phyloP scores from a whole-genome alignment of 2,797 vertebrate genomes.

The Saguinus oedipus region DNA sequence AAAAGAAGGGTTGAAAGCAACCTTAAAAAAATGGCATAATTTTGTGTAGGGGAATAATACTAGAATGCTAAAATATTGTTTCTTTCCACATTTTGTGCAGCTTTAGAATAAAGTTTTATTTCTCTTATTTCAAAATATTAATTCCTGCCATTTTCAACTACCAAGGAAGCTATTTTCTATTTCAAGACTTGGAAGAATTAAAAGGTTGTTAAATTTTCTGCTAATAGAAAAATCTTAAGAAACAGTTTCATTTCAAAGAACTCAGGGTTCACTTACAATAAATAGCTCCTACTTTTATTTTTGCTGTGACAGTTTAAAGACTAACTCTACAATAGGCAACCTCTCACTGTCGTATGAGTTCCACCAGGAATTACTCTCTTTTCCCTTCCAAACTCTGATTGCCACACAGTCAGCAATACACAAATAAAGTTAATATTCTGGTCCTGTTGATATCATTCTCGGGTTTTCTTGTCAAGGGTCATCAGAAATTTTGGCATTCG shows the following conservation, averaged over 20 bases:
- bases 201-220: neutral
- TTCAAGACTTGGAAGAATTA: slow-evolving; percentile 53
- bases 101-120: slow-evolving; percentile 45
- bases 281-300: slow-evolving; percentile 32
- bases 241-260: slow-evolving; percentile 46
- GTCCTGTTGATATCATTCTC: neutral
- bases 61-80: slow-evolving; percentile 7
- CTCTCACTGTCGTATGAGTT: neutral
- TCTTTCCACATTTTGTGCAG: slow-evolving; percentile 23
- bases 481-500: slow-evolving; percentile 27
- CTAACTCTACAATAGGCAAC: neutral
- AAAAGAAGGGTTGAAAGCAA: neutral
- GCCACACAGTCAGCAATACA: slow-evolving; percentile 6
- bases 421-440: slow-evolving; percentile 9
- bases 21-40: slow-evolving; percentile 4
- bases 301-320: neutral
- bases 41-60: slow-evolving; percentile 28
- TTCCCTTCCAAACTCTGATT: slow-evolving; percentile 28
- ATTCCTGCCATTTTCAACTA: neutral
- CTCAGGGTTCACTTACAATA: neutral
- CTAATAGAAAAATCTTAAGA: slow-evolving; percentile 28
- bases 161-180: neutral
- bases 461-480: slow-evolving; percentile 36
- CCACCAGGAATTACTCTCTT: neutral
- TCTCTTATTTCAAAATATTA: slow-evolving; percentile 35